Evolutionary conservation across 53 echinoderm and acorn worm genomes (phyloP), one percentile per base, ranked within the genome.

Genomic region (Hippasteria phrygiana): DNA sequence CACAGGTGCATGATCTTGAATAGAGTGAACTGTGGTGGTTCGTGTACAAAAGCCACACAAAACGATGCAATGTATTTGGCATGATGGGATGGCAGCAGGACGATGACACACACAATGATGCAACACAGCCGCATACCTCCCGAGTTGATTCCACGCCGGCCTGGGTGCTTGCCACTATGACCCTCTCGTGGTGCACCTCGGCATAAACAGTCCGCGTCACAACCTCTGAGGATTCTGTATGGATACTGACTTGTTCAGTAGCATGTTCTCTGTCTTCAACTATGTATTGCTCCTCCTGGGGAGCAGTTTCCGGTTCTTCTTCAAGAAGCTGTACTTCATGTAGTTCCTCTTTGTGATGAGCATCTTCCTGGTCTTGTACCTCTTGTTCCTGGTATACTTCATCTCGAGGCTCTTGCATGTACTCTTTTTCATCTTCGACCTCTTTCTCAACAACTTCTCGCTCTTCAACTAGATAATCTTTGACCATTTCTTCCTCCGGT

Each of bases 161-260:
- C 14, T 38, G 7, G 14, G 70, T 71, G 70, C 85, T 50, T 14
- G 70, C 69, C 31, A 85, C 51, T 37, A 85, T 71, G 29, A 70
- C 7, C 26, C 85, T 85, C 85, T 85, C 85, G 3, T 37, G 71
- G 85, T 85, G 85, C n/a, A 85, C 85, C 71, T 85, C 85, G 14
- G 85, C 85, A 53, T 70, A 85, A 31, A 85, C 85, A 0, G 85
- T 85, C 32, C 71, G 70, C 11, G 71, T 85, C 20, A 71, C 71
- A 51, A 71, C 48, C 71, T 85, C 85, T 20, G 85, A 69, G n/a
- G 67, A 83, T 47, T 83, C 83, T 11, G 83, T 67, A 34, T 10
- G 24, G 38, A 14, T 62, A 8, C 67, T 46, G 43, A 45, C 43
- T 28, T 64, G 63, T 46, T 45, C 47, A 22, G 26, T 26, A 54